phyloP scores from a whole-genome alignment of 2,113 vertebrate species.

The Benitochromis conjunctus region DNA sequence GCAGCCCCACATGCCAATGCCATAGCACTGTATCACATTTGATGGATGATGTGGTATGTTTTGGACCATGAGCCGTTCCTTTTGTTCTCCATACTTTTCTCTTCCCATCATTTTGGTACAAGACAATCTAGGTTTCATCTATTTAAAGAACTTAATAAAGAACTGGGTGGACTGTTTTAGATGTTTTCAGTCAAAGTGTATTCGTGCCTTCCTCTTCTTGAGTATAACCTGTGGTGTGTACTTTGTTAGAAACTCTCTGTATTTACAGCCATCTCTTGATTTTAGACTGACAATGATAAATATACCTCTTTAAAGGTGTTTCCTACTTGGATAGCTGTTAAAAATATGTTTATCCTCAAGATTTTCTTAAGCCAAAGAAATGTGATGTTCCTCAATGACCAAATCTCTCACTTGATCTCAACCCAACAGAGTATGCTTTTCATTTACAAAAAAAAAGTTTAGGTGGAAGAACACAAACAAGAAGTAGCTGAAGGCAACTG shows the following conservation, averaged over 20 bases:
- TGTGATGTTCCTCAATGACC: not conserved
- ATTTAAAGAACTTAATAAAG: not conserved
- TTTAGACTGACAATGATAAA: not conserved
- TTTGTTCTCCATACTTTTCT: not conserved
- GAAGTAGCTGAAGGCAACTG: not conserved
- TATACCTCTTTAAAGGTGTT: not conserved
- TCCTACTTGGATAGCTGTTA: not conserved
- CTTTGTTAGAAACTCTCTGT: not conserved
- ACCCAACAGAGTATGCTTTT: not conserved
- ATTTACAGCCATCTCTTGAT: not conserved
- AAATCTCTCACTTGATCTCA: not conserved
- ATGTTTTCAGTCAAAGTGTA: not conserved
- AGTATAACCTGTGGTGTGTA: not conserved
- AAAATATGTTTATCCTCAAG: not conserved
- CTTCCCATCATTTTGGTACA: not conserved
- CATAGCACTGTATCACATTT: not conserved
- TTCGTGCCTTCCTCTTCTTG: not conserved
- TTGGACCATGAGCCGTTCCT: not conserved
- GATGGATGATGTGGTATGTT: not conserved
- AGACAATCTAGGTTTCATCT: not conserved
- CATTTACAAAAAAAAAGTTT: not conserved
- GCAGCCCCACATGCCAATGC: not conserved
- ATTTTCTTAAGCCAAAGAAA: not conserved
- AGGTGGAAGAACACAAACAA: not conserved
- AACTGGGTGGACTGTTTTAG: accelerated